A percentile compares a stretch with the other conserved stretches of the same genome.
Conservation (phyloP, 2,888 invertebrate genomes). For the Noctua pronuba region DNA sequence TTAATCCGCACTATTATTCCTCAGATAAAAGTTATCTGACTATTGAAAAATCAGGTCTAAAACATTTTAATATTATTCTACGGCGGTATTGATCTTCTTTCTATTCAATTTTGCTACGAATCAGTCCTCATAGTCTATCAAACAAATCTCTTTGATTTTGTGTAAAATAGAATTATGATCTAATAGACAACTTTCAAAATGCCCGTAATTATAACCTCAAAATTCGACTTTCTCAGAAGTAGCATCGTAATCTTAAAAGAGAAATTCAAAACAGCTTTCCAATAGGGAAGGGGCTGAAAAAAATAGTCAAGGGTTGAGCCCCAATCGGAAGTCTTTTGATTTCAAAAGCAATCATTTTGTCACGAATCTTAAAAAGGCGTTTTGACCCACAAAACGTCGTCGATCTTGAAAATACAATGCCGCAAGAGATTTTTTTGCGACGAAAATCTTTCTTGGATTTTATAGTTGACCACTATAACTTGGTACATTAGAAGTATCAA, state of each 20-base stretch:
- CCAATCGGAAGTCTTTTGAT: constrained; percentile 52
- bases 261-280: constrained; percentile 17
- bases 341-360: constrained; percentile 59
- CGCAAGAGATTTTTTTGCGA: constrained; percentile 33
- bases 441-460: constrained; percentile 31
- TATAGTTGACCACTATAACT: constrained; percentile 51
- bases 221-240: neutral
- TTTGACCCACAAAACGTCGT: constrained; percentile 46
- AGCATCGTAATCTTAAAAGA: neutral
- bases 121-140: neutral
- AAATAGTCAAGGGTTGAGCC: constrained; percentile 40
- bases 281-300: neutral
- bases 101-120: neutral
- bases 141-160: neutral
- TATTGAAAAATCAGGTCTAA: neutral
- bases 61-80: neutral
- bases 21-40: neutral
- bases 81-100: neutral
- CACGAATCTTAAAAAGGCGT: constrained; percentile 45
- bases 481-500: constrained; percentile 62
- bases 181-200: neutral
- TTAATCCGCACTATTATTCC: neutral
- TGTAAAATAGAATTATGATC: neutral
- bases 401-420: constrained; percentile 48
- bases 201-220: too few relatives aligned